Conservation (phyloP, 1,140 invertebrate species). For the Caenorhabditis remanei region DNA sequence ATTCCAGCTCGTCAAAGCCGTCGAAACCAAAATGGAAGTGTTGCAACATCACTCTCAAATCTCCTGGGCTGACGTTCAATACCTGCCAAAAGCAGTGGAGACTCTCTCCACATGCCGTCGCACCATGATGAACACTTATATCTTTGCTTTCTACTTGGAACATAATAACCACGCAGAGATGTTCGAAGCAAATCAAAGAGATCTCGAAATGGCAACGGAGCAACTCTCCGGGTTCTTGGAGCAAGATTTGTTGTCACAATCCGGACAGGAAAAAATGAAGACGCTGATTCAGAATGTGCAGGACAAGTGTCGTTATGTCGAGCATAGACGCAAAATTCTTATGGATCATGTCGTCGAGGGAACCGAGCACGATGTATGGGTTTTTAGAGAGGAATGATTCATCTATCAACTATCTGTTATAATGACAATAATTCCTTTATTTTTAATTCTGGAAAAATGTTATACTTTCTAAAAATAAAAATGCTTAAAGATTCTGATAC, state of each 20-base stretch:
- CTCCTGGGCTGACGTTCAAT: background rate
- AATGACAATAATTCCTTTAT: no score
- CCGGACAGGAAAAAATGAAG: background rate
- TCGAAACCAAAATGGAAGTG: background rate
- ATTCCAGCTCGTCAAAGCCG: background rate
- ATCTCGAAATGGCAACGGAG: conserved; percentile 1
- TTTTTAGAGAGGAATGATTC: background rate
- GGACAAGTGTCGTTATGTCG: background rate
- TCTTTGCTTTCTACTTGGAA: background rate
- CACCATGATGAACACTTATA: background rate
- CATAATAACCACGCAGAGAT: background rate
- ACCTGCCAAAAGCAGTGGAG: background rate
- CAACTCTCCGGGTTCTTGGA: background rate
- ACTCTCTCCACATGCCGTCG: background rate
- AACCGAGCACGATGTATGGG: background rate
- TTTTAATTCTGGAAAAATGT: no score
- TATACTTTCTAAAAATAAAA: no score
- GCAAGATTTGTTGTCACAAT: background rate
- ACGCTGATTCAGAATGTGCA: background rate
- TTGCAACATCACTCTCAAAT: background rate
- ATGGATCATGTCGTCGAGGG: background rate
- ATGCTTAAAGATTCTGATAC: no score
- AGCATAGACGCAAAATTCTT: background rate
- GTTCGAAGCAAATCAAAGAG: background rate
- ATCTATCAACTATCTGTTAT: background rate